A percentile compares a stretch with the other conserved stretches of the same genome.
Conservation (phyloP, 2,113 vertebrate genomes). For the Heteronetta atricapilla region DNA sequence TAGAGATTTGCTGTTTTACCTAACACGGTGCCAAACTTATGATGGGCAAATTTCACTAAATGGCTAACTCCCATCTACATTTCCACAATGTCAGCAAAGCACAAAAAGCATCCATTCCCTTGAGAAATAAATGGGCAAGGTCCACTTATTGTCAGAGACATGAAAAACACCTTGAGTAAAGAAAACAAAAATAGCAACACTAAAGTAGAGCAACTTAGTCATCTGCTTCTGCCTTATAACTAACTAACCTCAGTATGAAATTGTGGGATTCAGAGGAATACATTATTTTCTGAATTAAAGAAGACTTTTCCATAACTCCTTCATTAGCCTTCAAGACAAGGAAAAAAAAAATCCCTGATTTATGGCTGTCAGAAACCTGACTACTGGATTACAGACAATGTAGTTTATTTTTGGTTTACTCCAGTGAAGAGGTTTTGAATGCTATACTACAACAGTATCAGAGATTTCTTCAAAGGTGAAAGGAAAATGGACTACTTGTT, state of each 20-base stretch:
- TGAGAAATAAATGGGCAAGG: background rate
- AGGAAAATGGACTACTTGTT: background rate
- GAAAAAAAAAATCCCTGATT: background rate
- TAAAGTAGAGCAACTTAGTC: conserved; percentile 34
- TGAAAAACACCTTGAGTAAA: conserved; percentile 62
- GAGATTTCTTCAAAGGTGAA: background rate
- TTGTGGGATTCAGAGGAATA: background rate
- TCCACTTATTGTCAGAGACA: conserved; percentile 47
- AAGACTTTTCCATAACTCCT: background rate
- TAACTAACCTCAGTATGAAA: background rate
- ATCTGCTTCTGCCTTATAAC: background rate
- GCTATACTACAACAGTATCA: background rate
- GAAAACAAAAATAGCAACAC: conserved; percentile 60
- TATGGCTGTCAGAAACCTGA: background rate
- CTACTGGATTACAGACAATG: background rate
- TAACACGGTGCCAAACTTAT: background rate
- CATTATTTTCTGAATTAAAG: background rate
- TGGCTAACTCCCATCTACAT: background rate
- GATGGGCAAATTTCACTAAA: background rate
- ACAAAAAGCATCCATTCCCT: conserved; percentile 49
- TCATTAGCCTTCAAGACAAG: background rate
- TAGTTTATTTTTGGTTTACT: background rate
- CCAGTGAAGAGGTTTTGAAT: background rate
- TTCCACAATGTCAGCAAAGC: conserved; percentile 47
- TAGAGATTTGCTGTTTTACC: background rate